Percentiles rank a stretch among this genome's conserved stretches.
Conservation (phyloP, 2,888 invertebrate species). For the Hirtodrosophila duncani region DNA sequence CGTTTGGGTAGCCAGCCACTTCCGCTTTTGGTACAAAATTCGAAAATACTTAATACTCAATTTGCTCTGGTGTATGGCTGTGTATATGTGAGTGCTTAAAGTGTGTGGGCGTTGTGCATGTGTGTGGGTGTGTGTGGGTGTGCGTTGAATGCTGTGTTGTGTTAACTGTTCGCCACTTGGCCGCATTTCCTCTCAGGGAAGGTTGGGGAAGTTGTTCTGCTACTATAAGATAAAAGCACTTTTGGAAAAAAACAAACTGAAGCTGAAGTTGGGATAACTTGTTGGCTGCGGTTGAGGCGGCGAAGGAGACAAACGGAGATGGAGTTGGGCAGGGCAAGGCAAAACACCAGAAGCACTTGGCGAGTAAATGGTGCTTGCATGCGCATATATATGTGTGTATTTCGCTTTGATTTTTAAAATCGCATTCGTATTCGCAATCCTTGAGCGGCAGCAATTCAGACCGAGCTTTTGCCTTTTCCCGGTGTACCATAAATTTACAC, state of each 20-base stretch:
- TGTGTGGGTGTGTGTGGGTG: constrained; percentile 4
- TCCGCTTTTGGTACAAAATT: constrained; percentile 48
- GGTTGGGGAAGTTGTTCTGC: constrained; percentile 23
- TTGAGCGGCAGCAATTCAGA: constrained; percentile 7
- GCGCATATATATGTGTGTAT: too few relatives aligned
- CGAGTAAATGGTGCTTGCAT: constrained; percentile 46
- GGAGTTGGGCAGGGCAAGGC: constrained; percentile 1
- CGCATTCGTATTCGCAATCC: constrained; percentile 8
- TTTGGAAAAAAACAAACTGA: constrained; percentile 6
- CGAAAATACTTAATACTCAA: constrained; percentile 66
- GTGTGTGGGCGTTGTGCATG: constrained; percentile 1
- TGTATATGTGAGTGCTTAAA: constrained; percentile 5
- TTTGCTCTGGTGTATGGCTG: constrained; percentile 31
- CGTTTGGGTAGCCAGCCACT: constrained; percentile 49
- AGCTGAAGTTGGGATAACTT: constrained; percentile 24
- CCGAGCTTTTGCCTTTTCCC: neutral
- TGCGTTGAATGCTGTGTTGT: constrained; percentile 35
- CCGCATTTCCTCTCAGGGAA: constrained; percentile 31
- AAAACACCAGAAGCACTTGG: constrained; percentile 30
- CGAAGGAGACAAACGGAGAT: neutral
- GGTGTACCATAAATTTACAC: constrained; percentile 34
- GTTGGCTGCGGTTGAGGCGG: constrained; percentile 10
- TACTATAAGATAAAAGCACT: constrained; percentile 44
- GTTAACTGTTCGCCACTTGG: constrained; percentile 47
- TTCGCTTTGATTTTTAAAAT: constrained; percentile 38